phyloP scores from a whole-genome alignment of 2,797 vertebrate species.

The Syndactyla subalaris region DNA sequence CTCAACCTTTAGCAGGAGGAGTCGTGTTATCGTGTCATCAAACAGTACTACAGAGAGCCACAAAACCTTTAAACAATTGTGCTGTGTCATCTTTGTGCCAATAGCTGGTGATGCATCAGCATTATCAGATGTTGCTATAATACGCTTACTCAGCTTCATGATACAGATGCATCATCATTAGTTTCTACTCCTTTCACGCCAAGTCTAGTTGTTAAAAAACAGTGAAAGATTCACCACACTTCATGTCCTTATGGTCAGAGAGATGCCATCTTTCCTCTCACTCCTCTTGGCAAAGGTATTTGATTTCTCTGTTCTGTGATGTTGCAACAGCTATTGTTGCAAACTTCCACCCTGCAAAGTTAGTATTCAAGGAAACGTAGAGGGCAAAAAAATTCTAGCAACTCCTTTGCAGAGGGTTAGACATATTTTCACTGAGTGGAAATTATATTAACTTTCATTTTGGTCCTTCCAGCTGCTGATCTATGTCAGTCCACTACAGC shows the following conservation, averaged over 20 bases:
- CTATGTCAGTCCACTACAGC: not conserved
- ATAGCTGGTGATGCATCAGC: not conserved
- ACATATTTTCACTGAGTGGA: not conserved
- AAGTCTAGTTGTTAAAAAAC: not conserved
- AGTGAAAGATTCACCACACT: not conserved
- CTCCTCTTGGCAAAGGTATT: not conserved
- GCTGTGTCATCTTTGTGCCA: not conserved
- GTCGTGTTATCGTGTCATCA: not conserved
- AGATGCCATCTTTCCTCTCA: not conserved
- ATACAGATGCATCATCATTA: not conserved
- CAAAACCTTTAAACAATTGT: not conserved
- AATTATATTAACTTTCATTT: not conserved
- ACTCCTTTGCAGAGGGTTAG: not conserved
- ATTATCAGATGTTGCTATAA: not conserved
- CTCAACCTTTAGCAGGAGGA: not conserved
- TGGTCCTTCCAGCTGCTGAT: not conserved
- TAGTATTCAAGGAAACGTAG: not conserved
- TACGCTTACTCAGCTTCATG: not conserved
- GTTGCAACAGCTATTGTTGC: not conserved
- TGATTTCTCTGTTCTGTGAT: not conserved
- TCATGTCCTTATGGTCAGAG: not conserved
- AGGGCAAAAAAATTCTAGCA: accelerated
- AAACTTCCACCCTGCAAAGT: not conserved
- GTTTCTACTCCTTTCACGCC: not conserved
- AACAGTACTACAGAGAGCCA: not conserved